Base-by-base conservation (phyloP, 2,797 vertebrate species). In the Acanthornis magna region DNA sequence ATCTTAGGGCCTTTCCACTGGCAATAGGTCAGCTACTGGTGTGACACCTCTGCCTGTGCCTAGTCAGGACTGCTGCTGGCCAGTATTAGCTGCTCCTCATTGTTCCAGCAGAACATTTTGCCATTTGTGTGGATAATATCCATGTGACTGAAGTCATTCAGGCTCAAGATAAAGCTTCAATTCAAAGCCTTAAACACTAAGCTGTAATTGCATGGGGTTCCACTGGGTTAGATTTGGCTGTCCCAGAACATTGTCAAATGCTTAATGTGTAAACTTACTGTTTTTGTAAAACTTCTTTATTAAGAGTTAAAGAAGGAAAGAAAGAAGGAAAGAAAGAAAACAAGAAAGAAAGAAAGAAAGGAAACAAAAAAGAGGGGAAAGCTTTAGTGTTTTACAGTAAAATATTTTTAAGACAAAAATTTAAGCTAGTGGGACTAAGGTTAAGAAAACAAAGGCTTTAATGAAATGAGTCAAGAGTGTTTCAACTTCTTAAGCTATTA, bases 121-220 rank as follows among this genome's bases (percentile, higher is more conserved):
- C 71, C 22, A 19, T 58, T 91, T 89, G 25, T 11, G 5, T 51
- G 51, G 53, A 7, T 87, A 79, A 80, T 63, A 61, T 61, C 42
- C 42, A 36, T 29, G 4, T 88, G 87, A 89, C 63, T 83, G 54
- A 80, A 89, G 50, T 85, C 8, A 62, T 81, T 92, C 72, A 87
- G 43, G 40, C 75, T 80, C 42, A 45, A 74, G 40, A 76, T 88
- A 71, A 92, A 93, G 61, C 63, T 90, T 80, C 91, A 21, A 54
- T 81, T 91, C 29, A 77, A 74, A 80, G 36, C 45, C 22, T 91
- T 75, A 43, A 85, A 85, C 32, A 15, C 27, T 79, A 48, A 88
- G 40, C 21, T 93, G 67, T 45, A 89, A 58, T 83, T 92, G 30
- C 53, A 2, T 25, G n/a, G 36, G 30, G 1, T 53, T 45, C 38